Conservation (phyloP, 1,140 invertebrate species). For the Macrotrachela quadricornifera region DNA sequence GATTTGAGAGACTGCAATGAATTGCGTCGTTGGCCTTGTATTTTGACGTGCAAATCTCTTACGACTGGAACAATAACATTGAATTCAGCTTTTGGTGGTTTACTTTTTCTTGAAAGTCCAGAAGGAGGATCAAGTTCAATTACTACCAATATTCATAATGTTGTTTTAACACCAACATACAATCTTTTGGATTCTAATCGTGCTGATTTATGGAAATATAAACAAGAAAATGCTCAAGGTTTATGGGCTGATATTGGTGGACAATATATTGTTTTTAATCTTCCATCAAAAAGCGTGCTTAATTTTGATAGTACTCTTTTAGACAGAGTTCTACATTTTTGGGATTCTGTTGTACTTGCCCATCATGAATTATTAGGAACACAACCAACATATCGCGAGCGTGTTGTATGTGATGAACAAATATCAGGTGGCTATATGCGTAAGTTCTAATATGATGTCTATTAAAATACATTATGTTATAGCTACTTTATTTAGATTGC, state of each 20-base stretch:
- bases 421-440: conserved; percentile 13
- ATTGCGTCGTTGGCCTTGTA: not conserved
- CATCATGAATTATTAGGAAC: conserved; percentile 11
- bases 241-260: conserved; percentile 14
- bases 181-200: conserved; percentile 2
- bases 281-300: conserved; percentile 11
- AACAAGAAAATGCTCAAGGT: conserved; percentile 8
- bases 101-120: conserved; percentile 2
- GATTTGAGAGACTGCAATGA: not conserved
- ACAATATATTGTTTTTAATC: conserved; percentile 11
- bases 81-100: not conserved
- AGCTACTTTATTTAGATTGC: no score
- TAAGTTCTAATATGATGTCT: no score
- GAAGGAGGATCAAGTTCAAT: not conserved
- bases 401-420: conserved; percentile 13
- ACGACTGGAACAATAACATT: not conserved
- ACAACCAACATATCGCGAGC: conserved; percentile 8
- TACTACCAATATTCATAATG: not conserved
- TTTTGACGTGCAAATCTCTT: not conserved
- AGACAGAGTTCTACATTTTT: conserved; percentile 3
- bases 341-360: conserved; percentile 10
- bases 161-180: not conserved
- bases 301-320: conserved; percentile 8
- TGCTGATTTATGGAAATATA: not conserved
- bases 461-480: no score